Percentiles rank a stretch among this genome's conserved stretches.
These are phyloP conservation scores for Eremophila alpestris DNA, from an alignment of 2,797 vertebrate genomes.

Conservation along the genomic window DNA sequence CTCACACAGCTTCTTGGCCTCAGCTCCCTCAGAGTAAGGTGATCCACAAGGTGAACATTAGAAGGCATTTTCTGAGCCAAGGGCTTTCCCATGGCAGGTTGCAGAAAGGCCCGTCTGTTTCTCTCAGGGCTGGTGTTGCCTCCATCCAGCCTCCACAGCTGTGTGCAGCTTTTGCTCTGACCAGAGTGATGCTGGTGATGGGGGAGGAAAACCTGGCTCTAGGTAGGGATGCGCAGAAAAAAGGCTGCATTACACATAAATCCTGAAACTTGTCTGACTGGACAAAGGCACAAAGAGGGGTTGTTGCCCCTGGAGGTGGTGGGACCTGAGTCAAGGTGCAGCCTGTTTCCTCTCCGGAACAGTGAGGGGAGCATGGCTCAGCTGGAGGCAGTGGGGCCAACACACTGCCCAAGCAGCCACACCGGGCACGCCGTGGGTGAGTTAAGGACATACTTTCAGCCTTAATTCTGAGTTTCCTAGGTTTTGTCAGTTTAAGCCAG, in stretches of 20 bases:
- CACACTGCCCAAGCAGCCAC: not conserved
- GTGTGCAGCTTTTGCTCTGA: not conserved
- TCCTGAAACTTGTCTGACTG: not conserved
- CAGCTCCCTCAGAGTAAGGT: not conserved
- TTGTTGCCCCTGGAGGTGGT: rapidly evolving
- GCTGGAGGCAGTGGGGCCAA: not conserved
- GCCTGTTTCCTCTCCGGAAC: not conserved
- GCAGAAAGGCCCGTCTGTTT: not conserved
- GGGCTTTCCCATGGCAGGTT: not conserved
- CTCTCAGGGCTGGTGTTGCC: not conserved
- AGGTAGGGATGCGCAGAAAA: not conserved
- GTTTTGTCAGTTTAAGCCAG: slow-evolving; percentile 73
- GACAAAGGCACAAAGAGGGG: not conserved
- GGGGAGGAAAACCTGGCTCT: not conserved
- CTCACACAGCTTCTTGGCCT: not conserved
- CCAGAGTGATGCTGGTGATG: not conserved
- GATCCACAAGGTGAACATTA: not conserved
- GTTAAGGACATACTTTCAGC: slow-evolving; percentile 72
- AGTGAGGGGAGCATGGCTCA: not conserved
- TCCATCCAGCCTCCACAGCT: not conserved
- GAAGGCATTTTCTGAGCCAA: not conserved
- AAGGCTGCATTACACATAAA: rapidly evolving
- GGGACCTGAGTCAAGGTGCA: not conserved
- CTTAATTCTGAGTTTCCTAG: slow-evolving; percentile 73
- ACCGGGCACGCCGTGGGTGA: slow-evolving; percentile 48